Base-by-base conservation (phyloP, 1,140 invertebrate species). In the Meloidogyne exigua region DNA sequence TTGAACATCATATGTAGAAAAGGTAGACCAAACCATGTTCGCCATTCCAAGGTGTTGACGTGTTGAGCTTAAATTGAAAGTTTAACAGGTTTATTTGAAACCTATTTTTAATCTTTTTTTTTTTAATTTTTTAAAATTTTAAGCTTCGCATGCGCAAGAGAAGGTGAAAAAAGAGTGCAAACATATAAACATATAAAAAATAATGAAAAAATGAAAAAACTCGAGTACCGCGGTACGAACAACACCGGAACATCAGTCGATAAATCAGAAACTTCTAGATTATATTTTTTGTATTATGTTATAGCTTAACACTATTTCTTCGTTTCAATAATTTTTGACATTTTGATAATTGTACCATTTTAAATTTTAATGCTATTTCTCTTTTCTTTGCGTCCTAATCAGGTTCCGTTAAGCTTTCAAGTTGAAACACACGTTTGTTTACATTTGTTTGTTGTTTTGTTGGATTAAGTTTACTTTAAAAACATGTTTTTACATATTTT, bases 101-200 rank as follows among this genome's bases (percentile, higher is more conserved):
- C 28, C 28, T 32, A 32, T 32, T 32, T 32, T 32, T 3, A 32
- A 32, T 3, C 7, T 32, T 32, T 32, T 3, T 32, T 57, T 57
- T 57, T 57, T 57, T 57, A 57, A 57, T n/a, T 57, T 57, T n/a
- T n/a, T 57, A 5, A 57, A 57, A 57, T 57, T 57, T 57, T 57
- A 57, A n/a, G 49, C 9, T n/a, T 18, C 49, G 49, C 49, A n/a
- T 12, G 18, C 49, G 13, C 13, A 1, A 4, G 18, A n/a, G n/a
- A n/a, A n/a, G n/a, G 18, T 12, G 49, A 57, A n/a, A 57, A 4
- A 7, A 39, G 9, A 9, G 36, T 7, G 5, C n/a, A 57, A 57
- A 57, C n/a, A 57, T 57, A 57, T n/a, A 57, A 57, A 57, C 49
- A n/a, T n/a, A 57, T n/a, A 57, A 57, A 57, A 49, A 39, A 39